phyloP scores from a whole-genome alignment of 2,797 vertebrate genomes.

The Tympanoctomys barrerae region DNA sequence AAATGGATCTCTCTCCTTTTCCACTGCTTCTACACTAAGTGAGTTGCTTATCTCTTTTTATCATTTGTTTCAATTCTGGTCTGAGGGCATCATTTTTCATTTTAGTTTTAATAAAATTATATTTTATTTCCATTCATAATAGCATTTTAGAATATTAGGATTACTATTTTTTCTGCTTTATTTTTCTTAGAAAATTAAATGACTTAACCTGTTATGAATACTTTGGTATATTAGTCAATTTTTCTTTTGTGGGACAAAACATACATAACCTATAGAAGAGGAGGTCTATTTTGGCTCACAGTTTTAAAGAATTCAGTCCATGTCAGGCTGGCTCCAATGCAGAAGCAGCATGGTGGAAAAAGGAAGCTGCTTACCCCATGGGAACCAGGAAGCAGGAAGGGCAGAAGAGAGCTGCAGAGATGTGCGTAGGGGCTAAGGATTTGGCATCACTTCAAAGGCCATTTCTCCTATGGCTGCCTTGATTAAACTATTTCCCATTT shows the following conservation, averaged over 20 bases:
- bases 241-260: not conserved
- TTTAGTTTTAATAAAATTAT: conserved; percentile 42
- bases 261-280: not conserved
- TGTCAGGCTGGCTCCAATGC: not conserved
- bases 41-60: not conserved
- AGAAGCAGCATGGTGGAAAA: not conserved
- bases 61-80: conserved; percentile 35
- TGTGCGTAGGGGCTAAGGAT: not conserved
- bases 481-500: not conserved
- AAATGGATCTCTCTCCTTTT: not conserved
- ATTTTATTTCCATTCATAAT: conserved; percentile 62
- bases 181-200: conserved; percentile 55
- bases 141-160: conserved; percentile 41
- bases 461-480: not conserved
- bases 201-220: conserved; percentile 31
- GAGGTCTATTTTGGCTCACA: not conserved
- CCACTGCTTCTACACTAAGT: no score
- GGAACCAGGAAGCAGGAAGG: not conserved
- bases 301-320: not conserved
- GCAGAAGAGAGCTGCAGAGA: not conserved
- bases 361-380: not conserved
- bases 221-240: not conserved
- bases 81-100: conserved; percentile 27
- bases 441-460: not conserved
- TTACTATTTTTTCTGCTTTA: not conserved